phyloP scores from a whole-genome alignment of 2,888 invertebrate genomes.

The Nomada ferruginata region DNA sequence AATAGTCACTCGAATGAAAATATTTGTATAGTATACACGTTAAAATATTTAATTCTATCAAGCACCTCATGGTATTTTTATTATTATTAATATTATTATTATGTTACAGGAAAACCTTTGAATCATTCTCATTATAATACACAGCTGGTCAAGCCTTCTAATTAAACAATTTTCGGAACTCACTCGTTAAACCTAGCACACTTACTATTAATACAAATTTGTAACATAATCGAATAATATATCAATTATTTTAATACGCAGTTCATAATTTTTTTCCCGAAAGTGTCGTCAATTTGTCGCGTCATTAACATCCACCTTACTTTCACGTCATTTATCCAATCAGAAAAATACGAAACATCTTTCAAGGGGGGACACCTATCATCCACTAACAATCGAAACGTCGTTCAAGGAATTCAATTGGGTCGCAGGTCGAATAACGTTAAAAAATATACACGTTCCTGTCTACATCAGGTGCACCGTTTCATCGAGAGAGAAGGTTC shows the following conservation, averaged over 20 bases:
- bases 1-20: background rate
- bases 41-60: background rate
- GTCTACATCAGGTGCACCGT: background rate
- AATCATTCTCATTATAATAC: background rate
- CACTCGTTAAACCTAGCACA: background rate
- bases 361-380: background rate
- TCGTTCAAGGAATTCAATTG: constrained; percentile 3
- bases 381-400: background rate
- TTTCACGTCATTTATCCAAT: background rate
- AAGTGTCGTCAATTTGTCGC: background rate
- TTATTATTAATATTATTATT: background rate
- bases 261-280: too few relatives aligned
- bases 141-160: background rate
- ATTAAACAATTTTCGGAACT: constrained; percentile 2
- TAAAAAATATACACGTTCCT: constrained; percentile 28
- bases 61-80: too few relatives aligned
- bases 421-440: constrained; percentile 6
- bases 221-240: background rate
- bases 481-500: constrained; percentile 4
- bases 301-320: constrained; percentile 31
- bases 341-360: constrained; percentile 21
- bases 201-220: background rate
- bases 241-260: background rate
- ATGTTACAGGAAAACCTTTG: background rate
- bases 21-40: background rate